These are phyloP conservation scores for Anisognathus igniventris DNA, from an alignment of 2,797 vertebrate genomes.

Conservation along the genomic window DNA sequence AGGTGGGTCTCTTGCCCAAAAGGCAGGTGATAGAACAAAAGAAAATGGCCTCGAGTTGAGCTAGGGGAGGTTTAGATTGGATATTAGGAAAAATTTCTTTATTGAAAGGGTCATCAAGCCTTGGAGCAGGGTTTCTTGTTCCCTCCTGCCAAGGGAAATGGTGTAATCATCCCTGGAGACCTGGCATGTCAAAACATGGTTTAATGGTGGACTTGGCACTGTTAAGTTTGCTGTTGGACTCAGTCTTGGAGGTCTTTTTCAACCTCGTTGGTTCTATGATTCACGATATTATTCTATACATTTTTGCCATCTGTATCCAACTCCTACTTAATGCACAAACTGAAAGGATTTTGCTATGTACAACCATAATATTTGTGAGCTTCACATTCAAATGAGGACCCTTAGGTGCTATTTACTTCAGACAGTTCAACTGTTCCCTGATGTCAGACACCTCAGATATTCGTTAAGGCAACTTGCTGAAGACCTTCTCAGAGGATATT, in stretches of 20 bases:
- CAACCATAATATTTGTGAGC: neutral
- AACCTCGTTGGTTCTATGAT: neutral
- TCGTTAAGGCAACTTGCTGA: neutral
- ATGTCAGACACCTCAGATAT: neutral
- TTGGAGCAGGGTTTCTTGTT: neutral
- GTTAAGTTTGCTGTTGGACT: neutral
- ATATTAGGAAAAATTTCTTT: neutral
- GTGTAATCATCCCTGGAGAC: neutral
- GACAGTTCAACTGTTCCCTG: neutral
- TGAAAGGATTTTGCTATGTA: neutral
- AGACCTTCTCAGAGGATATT: neutral
- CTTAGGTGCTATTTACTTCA: neutral
- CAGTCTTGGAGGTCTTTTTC: neutral
- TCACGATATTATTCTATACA: neutral
- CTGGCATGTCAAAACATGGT: accelerated
- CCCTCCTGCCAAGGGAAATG: neutral
- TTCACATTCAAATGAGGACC: neutral
- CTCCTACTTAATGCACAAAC: neutral
- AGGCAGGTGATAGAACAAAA: neutral
- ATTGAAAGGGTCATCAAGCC: accelerated
- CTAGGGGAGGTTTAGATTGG: neutral
- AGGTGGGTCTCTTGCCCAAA: neutral
- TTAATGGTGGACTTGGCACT: neutral
- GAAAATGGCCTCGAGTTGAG: neutral
- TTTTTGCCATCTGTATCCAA: neutral